Evolutionary conservation across 2,797 vertebrate genomes (phyloP), one percentile per base, ranked within the genome.

Genomic region (Chloroceryle inda): DNA sequence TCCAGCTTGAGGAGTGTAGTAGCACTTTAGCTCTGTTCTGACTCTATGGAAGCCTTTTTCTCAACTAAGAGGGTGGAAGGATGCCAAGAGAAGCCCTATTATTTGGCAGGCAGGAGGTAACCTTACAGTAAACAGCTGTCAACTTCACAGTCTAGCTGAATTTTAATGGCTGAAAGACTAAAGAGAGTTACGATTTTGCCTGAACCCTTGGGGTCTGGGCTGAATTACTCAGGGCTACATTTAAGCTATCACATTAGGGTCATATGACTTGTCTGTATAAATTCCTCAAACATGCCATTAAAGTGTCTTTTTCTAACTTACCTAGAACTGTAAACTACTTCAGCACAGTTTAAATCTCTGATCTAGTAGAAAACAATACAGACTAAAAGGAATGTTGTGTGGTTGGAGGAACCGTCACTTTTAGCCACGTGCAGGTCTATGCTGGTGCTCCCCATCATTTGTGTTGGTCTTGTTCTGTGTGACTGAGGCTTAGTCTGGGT

Each of bases 51-150:
- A 94, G 67, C 7, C 67, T 92, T 79, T 80, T 74, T 35, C 87
- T 82, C 67, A 44, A 35, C 63, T 38, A 50, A n/a, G 35, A 94
- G 42, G 11, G 67, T 95, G 93, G 95, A 94, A 92, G 64, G 61
- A 68, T 93, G 93, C 96, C 95, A 96, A 35, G 9, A 88, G 71
- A 77, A 88, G 88, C 67, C 67, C 80, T 89, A 52, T 95, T 96
- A 89, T 96, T 96, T 96, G 94, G 92, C 95, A 97, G 88, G 89
- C 93, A 89, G 95, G 93, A 95, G 92, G 94, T 93, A 95, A 95
- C 95, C 93, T 94, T 94, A 93, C 95, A 95, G 94, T 95, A 97
- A 96, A 97, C 93, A 96, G 95, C 95, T 97, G 96, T 96, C 96
- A 95, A 9, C 89, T 93, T 95, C 10, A 13, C 77, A 85, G 92